A percentile compares a stretch with the other conserved stretches of the same genome.
Evolutionary conservation across 2,888 invertebrate species (phyloP).

Genomic region (Diogma glabrata): DNA sequence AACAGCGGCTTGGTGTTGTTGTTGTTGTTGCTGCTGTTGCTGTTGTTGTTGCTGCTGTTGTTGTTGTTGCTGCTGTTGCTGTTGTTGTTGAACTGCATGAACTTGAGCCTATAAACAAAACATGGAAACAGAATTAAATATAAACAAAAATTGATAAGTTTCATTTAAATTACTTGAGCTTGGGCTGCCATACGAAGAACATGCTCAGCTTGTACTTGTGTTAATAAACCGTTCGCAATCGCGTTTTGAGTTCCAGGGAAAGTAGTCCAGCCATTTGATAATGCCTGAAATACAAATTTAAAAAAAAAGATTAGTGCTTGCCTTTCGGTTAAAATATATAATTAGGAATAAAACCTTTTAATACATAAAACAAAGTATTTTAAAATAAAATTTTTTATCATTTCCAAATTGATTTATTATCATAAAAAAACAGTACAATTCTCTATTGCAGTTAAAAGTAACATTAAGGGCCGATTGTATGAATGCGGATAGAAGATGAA

Average conservation of each 20-base stretch:
- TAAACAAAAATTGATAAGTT: not conserved
- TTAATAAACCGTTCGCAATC: slow-evolving; percentile 33
- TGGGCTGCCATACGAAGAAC: slow-evolving; percentile 34
- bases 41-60: too few relatives aligned
- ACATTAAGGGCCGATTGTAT: too few relatives aligned
- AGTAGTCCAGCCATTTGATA: slow-evolving; percentile 37
- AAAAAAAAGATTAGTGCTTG: too few relatives aligned
- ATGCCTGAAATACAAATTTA: slow-evolving; percentile 21
- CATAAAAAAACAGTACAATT: too few relatives aligned
- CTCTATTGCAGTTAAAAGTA: too few relatives aligned
- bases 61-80: not conserved
- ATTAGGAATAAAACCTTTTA: too few relatives aligned
- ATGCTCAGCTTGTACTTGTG: slow-evolving; percentile 41
- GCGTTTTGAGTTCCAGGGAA: slow-evolving; percentile 17
- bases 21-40: slow-evolving; percentile 15
- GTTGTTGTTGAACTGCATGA: slow-evolving; percentile 13
- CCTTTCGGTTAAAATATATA: too few relatives aligned
- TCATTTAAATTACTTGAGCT: slow-evolving; percentile 8
- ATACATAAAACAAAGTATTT: too few relatives aligned
- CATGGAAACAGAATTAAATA: slow-evolving; percentile 1
- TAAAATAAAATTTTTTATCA: too few relatives aligned
- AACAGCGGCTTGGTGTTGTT: too few relatives aligned
- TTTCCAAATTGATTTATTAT: too few relatives aligned
- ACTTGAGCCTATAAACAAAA: slow-evolving; percentile 14
- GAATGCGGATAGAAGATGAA: too few relatives aligned